phyloP scores from a whole-genome alignment of 64 coral and sea anemone species.

The Pocillopora damicornis region DNA sequence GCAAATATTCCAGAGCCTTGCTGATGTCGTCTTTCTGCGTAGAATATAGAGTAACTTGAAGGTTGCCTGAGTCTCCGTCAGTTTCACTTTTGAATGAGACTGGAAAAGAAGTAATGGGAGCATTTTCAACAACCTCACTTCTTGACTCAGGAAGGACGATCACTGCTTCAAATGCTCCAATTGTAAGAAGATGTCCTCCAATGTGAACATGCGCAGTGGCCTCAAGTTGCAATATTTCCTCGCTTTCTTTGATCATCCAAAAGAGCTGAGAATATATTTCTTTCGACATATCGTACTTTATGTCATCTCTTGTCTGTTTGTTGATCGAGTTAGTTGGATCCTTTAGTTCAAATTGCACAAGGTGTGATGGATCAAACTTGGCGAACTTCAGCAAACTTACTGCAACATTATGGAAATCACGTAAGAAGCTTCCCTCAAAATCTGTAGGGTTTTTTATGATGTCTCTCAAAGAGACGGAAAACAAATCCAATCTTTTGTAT shows the following conservation, averaged over 20 bases:
- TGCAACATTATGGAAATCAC: neutral
- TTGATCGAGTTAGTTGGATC: neutral
- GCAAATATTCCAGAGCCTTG: neutral
- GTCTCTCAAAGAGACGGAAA: neutral
- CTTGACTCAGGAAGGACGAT: neutral
- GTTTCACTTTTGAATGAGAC: neutral
- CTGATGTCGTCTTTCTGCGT: neutral
- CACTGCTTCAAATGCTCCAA: neutral
- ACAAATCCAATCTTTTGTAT: neutral
- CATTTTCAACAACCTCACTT: neutral
- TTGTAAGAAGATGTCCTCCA: neutral
- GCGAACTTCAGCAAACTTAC: neutral
- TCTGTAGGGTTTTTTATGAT: neutral
- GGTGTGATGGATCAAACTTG: conserved; percentile 13
- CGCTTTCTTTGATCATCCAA: neutral
- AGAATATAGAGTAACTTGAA: neutral
- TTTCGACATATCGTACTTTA: neutral
- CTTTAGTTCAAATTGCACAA: conserved; percentile 3
- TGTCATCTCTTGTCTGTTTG: neutral
- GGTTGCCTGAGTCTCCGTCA: neutral
- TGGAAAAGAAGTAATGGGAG: neutral
- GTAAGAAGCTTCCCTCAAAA: neutral
- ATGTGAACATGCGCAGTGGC: neutral
- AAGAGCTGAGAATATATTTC: neutral
- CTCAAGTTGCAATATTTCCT: neutral